Evolutionary conservation across 1,140 invertebrate species (phyloP), one percentile per base, ranked within the genome.

Genomic region (Hylaeus anthracinus): DNA sequence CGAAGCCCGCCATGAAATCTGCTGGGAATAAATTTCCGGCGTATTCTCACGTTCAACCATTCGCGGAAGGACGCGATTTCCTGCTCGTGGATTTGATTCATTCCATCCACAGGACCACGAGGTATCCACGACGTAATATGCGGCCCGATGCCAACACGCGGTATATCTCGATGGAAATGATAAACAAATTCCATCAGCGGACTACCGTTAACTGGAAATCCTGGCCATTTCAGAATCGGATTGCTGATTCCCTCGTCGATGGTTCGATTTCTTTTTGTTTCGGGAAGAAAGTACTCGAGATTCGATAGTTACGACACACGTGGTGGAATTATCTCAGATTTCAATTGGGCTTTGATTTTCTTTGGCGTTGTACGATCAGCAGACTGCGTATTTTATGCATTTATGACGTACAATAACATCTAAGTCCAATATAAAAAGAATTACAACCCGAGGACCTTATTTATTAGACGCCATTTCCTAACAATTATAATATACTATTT

Each of bases 21-120:
- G 55, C 56, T 84, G 82, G 72, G 82, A 85, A 85, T 74, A 79
- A 26, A 84, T 75, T 85, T 85, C 82, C 82, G 77, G 76, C 71
- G 43, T 85, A 85, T 85, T 85, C 83, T 84, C 83, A 85, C 82
- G 77, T 85, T 84, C 63, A 51, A 48, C 51, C 53, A 26, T 79
- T 77, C 77, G 67, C 60, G 48, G 53, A 84, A 79, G 71, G 71
- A 75, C 63, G 60, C 60, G 69, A 75, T 81, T 80, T 81, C 61
- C 72, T 70, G 64, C 39, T 14, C 56, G 82, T 12, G 72, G 69
- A 82, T 83, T 72, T 51, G 71, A 81, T 81, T 63, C 45, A 39
- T 55, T 41, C 55, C n/a, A 60, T 71, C 45, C 14, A 26, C 3
- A 58, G 73, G 64, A 76, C 64, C 43, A 48, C 53, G 5, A 26